Evolutionary conservation across 2,888 invertebrate species (phyloP).

Genomic region (Hirtodrosophila histrioides): DNA sequence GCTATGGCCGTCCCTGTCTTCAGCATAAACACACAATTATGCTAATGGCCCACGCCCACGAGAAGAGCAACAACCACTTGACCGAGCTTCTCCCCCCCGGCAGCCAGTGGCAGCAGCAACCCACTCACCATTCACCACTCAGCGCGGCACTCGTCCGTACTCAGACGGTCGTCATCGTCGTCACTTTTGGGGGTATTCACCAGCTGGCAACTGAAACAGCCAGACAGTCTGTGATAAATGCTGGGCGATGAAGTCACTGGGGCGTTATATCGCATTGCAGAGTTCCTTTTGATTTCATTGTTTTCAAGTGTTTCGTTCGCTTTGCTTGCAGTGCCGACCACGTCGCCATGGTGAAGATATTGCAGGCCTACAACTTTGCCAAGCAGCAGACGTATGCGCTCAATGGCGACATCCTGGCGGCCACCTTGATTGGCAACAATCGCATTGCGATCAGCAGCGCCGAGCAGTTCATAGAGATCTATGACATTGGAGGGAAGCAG

Average conservation of each 20-base stretch:
- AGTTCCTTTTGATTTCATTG: conserved; percentile 18
- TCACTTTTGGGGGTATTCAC: conserved; percentile 33
- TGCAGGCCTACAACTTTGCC: conserved; percentile 84
- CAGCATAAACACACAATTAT: conserved; percentile 60
- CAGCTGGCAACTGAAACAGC: conserved; percentile 17
- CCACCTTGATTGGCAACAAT: conserved; percentile 81
- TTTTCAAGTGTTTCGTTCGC: conserved; percentile 19
- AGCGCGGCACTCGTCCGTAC: conserved; percentile 18
- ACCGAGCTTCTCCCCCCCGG: conserved; percentile 20
- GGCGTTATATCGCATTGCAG: conserved; percentile 57
- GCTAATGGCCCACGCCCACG: conserved; percentile 59
- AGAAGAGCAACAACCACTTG: conserved; percentile 45
- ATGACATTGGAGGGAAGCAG: conserved; percentile 78
- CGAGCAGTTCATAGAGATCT: conserved; percentile 83
- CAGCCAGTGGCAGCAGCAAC: conserved; percentile 25
- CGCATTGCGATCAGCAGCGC: conserved; percentile 83
- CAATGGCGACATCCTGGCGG: conserved; percentile 82
- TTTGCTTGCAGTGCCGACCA: conserved; percentile 33
- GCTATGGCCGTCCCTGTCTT: conserved; percentile 11
- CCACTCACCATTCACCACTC: conserved; percentile 39
- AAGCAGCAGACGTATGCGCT: conserved; percentile 83
- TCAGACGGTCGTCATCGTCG: conserved; percentile 37
- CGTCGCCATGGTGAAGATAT: conserved; percentile 82
- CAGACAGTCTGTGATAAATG: conserved; percentile 42
- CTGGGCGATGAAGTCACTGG: conserved; percentile 70